Conservation (phyloP, 37 sponge, comb jelly and placozoan species). For the Diacarnus erythraeanus region DNA sequence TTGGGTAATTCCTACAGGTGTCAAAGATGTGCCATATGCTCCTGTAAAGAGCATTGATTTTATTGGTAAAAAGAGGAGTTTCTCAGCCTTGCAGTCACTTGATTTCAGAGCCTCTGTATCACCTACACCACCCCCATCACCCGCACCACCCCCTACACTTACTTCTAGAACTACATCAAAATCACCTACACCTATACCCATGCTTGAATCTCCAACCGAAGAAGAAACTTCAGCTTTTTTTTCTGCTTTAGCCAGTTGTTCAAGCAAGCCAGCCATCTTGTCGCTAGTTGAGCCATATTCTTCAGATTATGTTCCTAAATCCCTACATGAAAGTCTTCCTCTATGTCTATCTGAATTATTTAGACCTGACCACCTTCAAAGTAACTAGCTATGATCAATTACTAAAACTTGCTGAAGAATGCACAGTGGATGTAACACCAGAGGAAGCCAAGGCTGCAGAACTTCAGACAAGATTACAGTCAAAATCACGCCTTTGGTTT, state of each 20-base stretch:
- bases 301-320: conserved; percentile 30
- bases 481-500: conserved; percentile 46
- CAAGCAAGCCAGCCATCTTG: conserved; percentile 45
- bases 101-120: neutral
- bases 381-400: conserved; percentile 21
- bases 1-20: conserved; percentile 44
- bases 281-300: conserved; percentile 18
- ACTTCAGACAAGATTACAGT: conserved; percentile 39
- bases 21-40: conserved; percentile 37
- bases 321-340: conserved; percentile 5
- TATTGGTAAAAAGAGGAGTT: conserved; percentile 22
- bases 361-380: too few species aligned
- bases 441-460: conserved; percentile 30
- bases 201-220: too few species aligned
- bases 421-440: neutral
- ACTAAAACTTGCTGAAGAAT: conserved; percentile 1
- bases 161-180: neutral
- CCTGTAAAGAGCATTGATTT: conserved; percentile 43
- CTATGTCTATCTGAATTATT: conserved; percentile 14
- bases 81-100: neutral
- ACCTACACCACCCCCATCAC: neutral
- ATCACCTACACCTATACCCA: too few species aligned
- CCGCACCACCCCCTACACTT: too few species aligned
- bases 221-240: too few species aligned
- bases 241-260: neutral